Evolutionary conservation across 2,888 invertebrate species (phyloP), one percentile per base, ranked within the genome.

Genomic region (Malacosoma neustria): DNA sequence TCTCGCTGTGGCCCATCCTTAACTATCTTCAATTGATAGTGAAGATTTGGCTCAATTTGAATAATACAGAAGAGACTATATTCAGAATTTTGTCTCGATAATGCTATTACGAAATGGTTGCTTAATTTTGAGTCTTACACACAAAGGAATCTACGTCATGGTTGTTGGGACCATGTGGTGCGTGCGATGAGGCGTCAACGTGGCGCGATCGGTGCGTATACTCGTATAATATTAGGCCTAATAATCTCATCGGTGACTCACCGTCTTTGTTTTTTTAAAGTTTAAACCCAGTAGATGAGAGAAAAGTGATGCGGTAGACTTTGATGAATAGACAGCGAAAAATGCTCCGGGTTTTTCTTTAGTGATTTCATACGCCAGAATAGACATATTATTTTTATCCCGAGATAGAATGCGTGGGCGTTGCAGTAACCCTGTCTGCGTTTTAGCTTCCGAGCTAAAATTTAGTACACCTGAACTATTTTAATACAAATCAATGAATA

Each of bases 221-320:
- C 49, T 48, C 54, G 68, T 62, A 49, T 64, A 57, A 63, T 67
- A 69, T 73, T 72, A 70, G 67, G 61, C 54, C 59, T 65, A 68
- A 68, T 69, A 72, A 70, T 74, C 61, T 69, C 42, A 62, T 53
- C 63, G 67, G 49, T 81, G 82, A 80, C 54, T 77, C 80, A 79
- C 42, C 48, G 57, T 48, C 76, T 77, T 80, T 80, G 79, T 79
- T 63, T 57, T n/a, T n/a, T n/a, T n/a, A n/a, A n/a, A n/a, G n/a
- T n/a, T 54, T 54, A 50, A 49, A 44, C 48, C 43, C 43, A 49
- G 29, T 33, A 29, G 36, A 33, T 33, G 34, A 45, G 49, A 48
- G 54, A 54, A 60, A 56, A 54, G 46, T 56, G 51, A 48, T 46
- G 54, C 47, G 36, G 47, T 39, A 45, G 40, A 53, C 50, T 38